phyloP scores from a whole-genome alignment of 2,888 invertebrate genomes.

The Pinctada fucata region DNA sequence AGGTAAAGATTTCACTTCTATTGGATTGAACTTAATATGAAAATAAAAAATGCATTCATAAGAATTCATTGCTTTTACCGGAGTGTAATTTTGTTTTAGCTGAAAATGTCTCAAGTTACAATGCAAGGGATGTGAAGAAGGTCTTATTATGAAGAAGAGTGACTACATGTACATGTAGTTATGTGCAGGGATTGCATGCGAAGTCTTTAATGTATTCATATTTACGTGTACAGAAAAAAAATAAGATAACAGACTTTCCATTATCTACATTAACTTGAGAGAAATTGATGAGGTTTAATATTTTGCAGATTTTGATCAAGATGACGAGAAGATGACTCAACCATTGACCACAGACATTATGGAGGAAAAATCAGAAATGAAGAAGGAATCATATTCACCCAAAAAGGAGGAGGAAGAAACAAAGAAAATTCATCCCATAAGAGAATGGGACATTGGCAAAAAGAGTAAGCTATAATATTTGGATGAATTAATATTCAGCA shows the following conservation, averaged over 20 bases:
- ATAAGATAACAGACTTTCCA: too few species aligned
- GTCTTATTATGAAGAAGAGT: too few species aligned
- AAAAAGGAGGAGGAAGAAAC: constrained; percentile 48
- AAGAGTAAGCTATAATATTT: constrained; percentile 46
- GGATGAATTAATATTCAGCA: background rate
- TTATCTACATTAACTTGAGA: too few species aligned
- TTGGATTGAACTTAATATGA: background rate
- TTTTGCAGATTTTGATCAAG: constrained; percentile 35
- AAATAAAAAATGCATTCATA: background rate
- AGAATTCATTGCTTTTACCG: background rate
- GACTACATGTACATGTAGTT: background rate
- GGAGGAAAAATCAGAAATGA: constrained; percentile 38
- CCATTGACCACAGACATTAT: constrained; percentile 43
- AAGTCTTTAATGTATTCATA: background rate
- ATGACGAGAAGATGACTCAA: constrained; percentile 49
- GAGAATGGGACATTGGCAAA: constrained; percentile 72
- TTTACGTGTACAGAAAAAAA: too few species aligned
- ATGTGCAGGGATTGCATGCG: background rate
- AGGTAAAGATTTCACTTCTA: constrained; percentile 13
- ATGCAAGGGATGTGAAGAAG: too few species aligned
- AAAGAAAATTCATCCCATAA: constrained; percentile 40
- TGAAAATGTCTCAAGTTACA: background rate
- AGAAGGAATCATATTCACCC: constrained; percentile 47
- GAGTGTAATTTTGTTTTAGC: background rate
- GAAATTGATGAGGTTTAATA: background rate